These are phyloP conservation scores for Siphlonurus alternatus DNA, from an alignment of 2,888 invertebrate genomes.

Conservation along the genomic window DNA sequence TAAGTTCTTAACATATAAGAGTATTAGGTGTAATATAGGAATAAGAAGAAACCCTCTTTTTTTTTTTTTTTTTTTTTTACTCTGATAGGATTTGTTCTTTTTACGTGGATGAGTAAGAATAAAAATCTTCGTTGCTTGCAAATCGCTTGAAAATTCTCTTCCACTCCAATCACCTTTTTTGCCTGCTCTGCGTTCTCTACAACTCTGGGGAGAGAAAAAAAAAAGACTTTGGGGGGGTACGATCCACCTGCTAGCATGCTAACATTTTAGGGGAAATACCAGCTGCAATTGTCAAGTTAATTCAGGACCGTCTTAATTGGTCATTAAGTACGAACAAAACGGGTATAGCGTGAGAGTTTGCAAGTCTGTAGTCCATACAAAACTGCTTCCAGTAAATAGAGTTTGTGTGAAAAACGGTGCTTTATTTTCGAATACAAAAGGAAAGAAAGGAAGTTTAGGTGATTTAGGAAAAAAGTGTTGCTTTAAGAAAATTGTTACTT, in stretches of 20 bases:
- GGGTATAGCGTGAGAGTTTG: background rate
- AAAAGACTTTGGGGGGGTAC: background rate
- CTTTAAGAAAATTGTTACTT: background rate
- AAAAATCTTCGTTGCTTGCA: background rate
- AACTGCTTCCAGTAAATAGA: background rate
- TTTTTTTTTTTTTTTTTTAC: background rate
- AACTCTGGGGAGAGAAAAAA: background rate
- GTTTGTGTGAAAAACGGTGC: background rate
- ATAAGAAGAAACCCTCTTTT: background rate
- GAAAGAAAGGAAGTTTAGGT: background rate
- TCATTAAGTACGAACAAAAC: background rate
- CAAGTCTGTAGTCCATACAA: background rate
- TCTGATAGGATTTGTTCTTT: background rate
- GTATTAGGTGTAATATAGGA: background rate
- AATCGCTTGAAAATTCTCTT: background rate
- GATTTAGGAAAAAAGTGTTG: background rate
- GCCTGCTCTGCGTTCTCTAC: background rate
- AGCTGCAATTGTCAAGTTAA: background rate
- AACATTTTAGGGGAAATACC: background rate
- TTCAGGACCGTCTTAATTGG: background rate
- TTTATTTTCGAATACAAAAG: background rate
- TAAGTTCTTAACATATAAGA: background rate
- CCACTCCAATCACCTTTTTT: background rate
- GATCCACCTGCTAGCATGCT: background rate
- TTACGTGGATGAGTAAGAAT: background rate